Evolutionary conservation across 1,140 invertebrate genomes (phyloP).

Genomic region (Mactra quadrangularis): DNA sequence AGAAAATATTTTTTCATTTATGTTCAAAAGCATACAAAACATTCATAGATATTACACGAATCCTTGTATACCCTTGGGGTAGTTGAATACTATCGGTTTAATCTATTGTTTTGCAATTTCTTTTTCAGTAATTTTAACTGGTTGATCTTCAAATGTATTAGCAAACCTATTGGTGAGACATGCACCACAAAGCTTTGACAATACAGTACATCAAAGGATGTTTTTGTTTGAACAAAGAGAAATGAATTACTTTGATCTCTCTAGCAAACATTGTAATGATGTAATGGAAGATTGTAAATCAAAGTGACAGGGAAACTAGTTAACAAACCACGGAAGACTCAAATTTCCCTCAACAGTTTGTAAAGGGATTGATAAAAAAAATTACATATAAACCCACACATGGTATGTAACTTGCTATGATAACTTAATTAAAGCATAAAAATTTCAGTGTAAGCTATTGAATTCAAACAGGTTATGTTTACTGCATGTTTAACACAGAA

Average conservation of each 20-base stretch:
- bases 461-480: no score
- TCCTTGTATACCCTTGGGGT: slow-evolving; percentile 28
- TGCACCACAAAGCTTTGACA: slow-evolving; percentile 39
- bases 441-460: no score
- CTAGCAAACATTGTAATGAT: slow-evolving; percentile 42
- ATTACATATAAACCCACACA: no score
- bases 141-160: slow-evolving; percentile 28
- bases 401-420: no score
- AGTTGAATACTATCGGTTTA: slow-evolving; percentile 28
- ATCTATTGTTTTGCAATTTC: slow-evolving; percentile 59
- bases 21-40: background rate
- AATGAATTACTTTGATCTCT: slow-evolving; percentile 50
- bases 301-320: slow-evolving; percentile 18
- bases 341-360: background rate
- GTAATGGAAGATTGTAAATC: slow-evolving; percentile 48
- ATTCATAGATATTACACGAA: slow-evolving; percentile 2
- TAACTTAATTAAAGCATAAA: no score
- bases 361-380: no score
- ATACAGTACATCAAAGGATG: slow-evolving; percentile 47
- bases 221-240: slow-evolving; percentile 57
- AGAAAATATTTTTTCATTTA: no score
- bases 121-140: slow-evolving; percentile 52
- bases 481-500: no score
- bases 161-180: slow-evolving; percentile 18
- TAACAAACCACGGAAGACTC: slow-evolving; percentile 27